These are phyloP conservation scores for Oplegnathus fasciatus DNA, from an alignment of 2,113 vertebrate genomes.

Conservation along the genomic window DNA sequence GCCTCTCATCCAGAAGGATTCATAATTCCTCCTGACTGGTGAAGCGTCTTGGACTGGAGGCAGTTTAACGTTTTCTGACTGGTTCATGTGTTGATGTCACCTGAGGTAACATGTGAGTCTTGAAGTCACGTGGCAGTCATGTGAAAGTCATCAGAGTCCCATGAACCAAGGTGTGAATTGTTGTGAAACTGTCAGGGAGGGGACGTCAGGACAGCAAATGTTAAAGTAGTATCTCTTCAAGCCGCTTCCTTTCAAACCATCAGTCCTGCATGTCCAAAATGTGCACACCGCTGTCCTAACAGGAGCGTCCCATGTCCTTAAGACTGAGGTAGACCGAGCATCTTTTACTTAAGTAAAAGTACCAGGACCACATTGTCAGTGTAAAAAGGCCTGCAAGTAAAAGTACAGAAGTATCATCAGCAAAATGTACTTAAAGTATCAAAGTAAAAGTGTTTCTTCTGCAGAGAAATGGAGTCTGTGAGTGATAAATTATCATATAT, in stretches of 20 bases:
- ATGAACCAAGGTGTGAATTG: constrained; percentile 19
- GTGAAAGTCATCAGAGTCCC: not conserved
- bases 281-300: not conserved
- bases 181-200: not conserved
- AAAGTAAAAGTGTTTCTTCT: too few species aligned
- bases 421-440: not conserved
- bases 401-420: not conserved
- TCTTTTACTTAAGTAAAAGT: not conserved
- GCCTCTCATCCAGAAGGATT: not conserved
- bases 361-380: not conserved
- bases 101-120: constrained; percentile 31
- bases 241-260: not conserved
- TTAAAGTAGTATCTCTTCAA: not conserved
- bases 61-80: not conserved
- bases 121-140: constrained; percentile 14
- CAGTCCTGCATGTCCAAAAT: too few species aligned
- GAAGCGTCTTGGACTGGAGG: not conserved
- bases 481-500: not conserved
- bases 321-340: not conserved
- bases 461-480: not conserved
- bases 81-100: constrained; percentile 4
- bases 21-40: not conserved
- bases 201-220: not conserved
- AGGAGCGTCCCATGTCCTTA: not conserved
- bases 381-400: not conserved